phyloP scores from a whole-genome alignment of 2,113 vertebrate species.

The Diglossa brunneiventris region DNA sequence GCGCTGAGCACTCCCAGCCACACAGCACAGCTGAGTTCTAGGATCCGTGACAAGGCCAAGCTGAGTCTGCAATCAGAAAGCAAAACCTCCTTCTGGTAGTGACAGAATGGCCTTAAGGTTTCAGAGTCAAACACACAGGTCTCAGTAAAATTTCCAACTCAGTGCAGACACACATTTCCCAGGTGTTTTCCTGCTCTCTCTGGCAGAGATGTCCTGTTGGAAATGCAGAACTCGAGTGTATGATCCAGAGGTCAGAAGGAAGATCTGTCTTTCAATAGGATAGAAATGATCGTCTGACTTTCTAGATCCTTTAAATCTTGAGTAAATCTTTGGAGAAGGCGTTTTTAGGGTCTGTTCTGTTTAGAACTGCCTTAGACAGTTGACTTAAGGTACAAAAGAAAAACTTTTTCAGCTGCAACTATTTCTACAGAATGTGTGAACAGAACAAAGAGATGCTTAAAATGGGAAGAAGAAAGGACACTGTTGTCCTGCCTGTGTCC shows the following conservation, averaged over 20 bases:
- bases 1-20: background rate
- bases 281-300: background rate
- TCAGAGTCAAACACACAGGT: background rate
- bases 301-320: background rate
- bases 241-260: background rate
- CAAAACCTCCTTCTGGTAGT: background rate
- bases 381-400: background rate
- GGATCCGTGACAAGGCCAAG: background rate
- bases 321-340: background rate
- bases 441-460: background rate
- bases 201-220: background rate
- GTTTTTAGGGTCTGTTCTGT: background rate
- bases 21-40: background rate
- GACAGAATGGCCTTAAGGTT: background rate
- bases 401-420: background rate
- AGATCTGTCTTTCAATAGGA: background rate
- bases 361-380: background rate
- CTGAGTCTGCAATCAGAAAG: background rate
- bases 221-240: background rate
- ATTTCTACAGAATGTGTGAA: background rate
- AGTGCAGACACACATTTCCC: background rate
- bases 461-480: background rate
- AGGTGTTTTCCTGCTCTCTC: accelerated
- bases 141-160: background rate
- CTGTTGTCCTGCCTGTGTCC: background rate